Evolutionary conservation across 2,113 vertebrate genomes (phyloP).

Genomic region (Apteryx owenii): DNA sequence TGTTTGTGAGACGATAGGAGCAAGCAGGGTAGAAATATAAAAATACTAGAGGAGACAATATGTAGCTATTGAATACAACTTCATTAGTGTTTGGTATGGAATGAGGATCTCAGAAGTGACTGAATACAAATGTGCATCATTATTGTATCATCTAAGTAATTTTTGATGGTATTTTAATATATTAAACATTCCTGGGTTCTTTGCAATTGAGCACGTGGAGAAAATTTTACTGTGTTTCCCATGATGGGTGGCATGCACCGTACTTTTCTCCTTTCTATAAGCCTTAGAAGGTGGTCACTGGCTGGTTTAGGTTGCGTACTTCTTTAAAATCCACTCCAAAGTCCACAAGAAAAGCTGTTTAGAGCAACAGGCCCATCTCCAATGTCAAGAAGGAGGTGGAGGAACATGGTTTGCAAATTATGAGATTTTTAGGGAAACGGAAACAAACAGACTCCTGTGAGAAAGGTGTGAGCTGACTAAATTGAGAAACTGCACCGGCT

Average conservation of each 20-base stretch:
- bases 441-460: slow-evolving; percentile 34
- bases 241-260: neutral
- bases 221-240: neutral
- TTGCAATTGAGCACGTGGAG: neutral
- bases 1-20: slow-evolving; percentile 2
- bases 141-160: neutral
- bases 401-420: slow-evolving; percentile 52
- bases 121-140: neutral
- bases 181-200: neutral
- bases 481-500: slow-evolving; percentile 31
- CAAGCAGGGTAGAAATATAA: neutral
- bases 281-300: slow-evolving; percentile 56
- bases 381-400: neutral
- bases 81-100: neutral
- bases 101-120: slow-evolving; percentile 2
- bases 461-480: slow-evolving; percentile 59
- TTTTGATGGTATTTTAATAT: neutral
- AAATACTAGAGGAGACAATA: neutral
- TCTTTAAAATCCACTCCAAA: slow-evolving; percentile 77
- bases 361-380: slow-evolving; percentile 49
- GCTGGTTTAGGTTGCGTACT: slow-evolving; percentile 76
- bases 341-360: slow-evolving; percentile 55
- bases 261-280: neutral
- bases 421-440: slow-evolving; percentile 28
- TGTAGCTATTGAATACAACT: neutral